Evolutionary conservation across 2,113 vertebrate species (phyloP).

Genomic region (Neopipo cinnamomea): DNA sequence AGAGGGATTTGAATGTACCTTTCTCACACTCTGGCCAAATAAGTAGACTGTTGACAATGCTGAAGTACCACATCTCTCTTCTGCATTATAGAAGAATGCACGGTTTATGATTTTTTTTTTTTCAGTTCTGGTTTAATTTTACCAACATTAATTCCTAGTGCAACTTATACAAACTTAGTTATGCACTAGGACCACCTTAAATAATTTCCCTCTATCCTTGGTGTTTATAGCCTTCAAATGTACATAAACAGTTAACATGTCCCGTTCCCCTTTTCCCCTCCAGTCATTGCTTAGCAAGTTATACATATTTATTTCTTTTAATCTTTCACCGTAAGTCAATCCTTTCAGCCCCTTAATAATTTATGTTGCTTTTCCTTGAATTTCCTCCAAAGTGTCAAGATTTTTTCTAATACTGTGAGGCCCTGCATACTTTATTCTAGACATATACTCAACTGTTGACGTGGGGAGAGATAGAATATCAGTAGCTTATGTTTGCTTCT

Average conservation of each 20-base stretch:
- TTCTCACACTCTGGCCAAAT: neutral
- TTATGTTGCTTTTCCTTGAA: conserved; percentile 59
- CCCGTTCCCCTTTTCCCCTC: neutral
- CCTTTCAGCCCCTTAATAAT: conserved; percentile 60
- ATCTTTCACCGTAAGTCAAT: conserved; percentile 55
- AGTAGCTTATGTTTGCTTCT: neutral
- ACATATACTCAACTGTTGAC: neutral
- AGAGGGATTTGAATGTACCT: neutral
- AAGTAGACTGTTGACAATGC: neutral
- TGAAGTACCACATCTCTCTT: neutral
- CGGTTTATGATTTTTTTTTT: neutral
- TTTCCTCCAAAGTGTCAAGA: conserved; percentile 37
- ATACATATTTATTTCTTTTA: conserved; percentile 72
- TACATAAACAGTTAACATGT: conserved; percentile 7
- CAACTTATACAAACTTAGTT: neutral
- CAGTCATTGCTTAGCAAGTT: conserved; percentile 44
- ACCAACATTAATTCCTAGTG: neutral
- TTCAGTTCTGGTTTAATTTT: neutral
- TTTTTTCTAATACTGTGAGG: conserved; percentile 6
- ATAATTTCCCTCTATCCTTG: conserved; percentile 1
- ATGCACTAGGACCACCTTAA: neutral
- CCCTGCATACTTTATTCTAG: conserved; percentile 20
- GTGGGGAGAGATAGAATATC: neutral
- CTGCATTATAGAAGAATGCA: neutral
- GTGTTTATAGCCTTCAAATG: conserved; percentile 30